Evolutionary conservation across 2,888 invertebrate species (phyloP), one percentile per base, ranked within the genome.

Genomic region (Hartigia nigra): DNA sequence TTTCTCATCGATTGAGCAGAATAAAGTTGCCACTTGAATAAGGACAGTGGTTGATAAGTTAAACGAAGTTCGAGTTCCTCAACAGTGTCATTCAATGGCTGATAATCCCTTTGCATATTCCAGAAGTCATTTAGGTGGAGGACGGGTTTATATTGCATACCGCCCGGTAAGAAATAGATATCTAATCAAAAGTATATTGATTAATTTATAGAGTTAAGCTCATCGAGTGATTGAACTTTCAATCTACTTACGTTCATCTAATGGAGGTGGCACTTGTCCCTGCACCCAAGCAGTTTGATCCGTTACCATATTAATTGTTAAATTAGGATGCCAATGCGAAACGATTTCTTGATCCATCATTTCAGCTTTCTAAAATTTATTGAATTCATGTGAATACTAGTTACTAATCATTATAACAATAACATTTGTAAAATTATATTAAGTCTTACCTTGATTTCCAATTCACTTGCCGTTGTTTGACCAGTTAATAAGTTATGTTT

Each of bases 251-350:
- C 94, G 98, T 89, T 98, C 97, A 92, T 98, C 97, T 37, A 99
- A 93, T 4, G 99, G 98, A 70, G 96, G 95, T 2, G 99, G 98
- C 0, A 99, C 96, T 86, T 95, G 94, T 12, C 98, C 99, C 87
- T 95, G 95, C 37, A 96, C 94, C 99, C 99, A 99, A 83, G 96
- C 95, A 0, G 98, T 98, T 92, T 98, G 98, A 92, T 99, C 99
- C 76, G 97, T 96, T 2, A 99, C 96, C 76, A 99, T 91, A 92
- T 98, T 99, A 77, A 99, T 93, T 0, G 99, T 99, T 87, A 99
- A 92, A 92, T 99, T 99, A 5, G 99, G 98, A 94, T 99, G 99
- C 99, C 99, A 99, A 92, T 99, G 99, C 3, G 99, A 98, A 0
- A 99, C 93, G 79, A 99, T 96, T 92, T 98, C 98, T 87, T 96